Evolutionary conservation across 2,113 vertebrate species (phyloP).

Genomic region (Dasyurus viverrinus): DNA sequence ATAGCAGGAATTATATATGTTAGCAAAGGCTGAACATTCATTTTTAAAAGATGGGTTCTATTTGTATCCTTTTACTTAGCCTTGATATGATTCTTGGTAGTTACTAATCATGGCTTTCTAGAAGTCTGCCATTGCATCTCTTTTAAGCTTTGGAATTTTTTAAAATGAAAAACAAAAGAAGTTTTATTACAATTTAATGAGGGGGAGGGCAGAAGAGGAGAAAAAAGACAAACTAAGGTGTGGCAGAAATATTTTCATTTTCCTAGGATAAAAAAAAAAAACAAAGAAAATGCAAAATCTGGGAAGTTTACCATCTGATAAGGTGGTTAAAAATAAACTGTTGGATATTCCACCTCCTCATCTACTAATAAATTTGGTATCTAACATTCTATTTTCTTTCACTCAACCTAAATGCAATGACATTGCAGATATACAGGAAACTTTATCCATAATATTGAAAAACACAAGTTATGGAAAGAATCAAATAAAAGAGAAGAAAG

Average conservation of each 20-base stretch:
- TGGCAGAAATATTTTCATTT: constrained; percentile 1
- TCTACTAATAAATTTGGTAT: not conserved
- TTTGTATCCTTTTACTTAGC: not conserved
- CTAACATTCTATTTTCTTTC: not conserved
- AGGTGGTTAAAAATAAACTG: not conserved
- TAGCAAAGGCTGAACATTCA: not conserved
- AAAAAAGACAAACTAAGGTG: constrained; percentile 66
- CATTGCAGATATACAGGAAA: not conserved
- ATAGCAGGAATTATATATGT: not conserved
- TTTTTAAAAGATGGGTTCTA: not conserved
- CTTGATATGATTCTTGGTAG: not conserved
- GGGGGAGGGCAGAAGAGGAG: constrained; percentile 24
- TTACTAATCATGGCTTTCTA: not conserved
- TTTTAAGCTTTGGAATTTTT: constrained; percentile 39
- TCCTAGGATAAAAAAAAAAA: not conserved
- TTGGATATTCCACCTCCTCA: not conserved
- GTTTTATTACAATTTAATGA: constrained; percentile 41
- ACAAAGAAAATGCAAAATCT: not conserved
- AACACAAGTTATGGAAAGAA: not conserved
- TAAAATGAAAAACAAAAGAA: constrained; percentile 5
- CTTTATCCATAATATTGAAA: not conserved
- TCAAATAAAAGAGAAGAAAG: constrained; percentile 9
- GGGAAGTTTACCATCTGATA: not conserved
- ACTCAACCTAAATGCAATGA: not conserved
- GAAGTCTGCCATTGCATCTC: not conserved